Evolutionary conservation across 2,797 vertebrate genomes (phyloP), one percentile per base, ranked within the genome.

Genomic region (Champsocephalus esox): DNA sequence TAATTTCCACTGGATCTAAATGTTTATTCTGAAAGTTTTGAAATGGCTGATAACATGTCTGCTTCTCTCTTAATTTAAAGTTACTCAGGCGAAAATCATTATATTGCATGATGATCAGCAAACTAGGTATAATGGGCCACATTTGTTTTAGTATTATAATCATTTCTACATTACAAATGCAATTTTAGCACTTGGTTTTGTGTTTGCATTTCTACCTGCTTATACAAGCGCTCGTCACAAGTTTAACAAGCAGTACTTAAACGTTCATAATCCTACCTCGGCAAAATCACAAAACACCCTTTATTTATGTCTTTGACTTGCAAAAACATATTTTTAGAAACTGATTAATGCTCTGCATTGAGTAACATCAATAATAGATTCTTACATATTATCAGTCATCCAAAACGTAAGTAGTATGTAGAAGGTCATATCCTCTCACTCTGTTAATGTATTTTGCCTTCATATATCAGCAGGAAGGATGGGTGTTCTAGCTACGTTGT

Each of bases 21-120:
- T 62, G 38, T 61, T 11, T 57, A 24, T 7, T 21, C 12, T 12
- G 32, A 12, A 9, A n/a, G 21, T 48, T 41, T 12, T n/a, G 14
- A 2, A 51, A 72, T 55, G 28, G 9, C 13, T 32, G 17, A 63
- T 54, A 16, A 54, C 45, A 45, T 10, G 38, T 56, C 11, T 70
- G 43, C 8, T 59, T 60, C 10, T 54, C 32, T 54, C 32, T 44
- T 59, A 32, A 50, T 48, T 38, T 28, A 12, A 4, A 43, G 32
- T 56, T 16, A 51, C 17, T 57, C 54, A 61, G 54, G 17, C 44
- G 16, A 2, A 38, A 58, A 34, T 65, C 59, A 54, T 70, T 16
- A 16, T 32, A 51, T 21, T 67, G 45, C 48, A 54, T 70, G 70
- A 67, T 80, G 70, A 72, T 79, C 55, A 78, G 58, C 79, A 44